Conservation (phyloP, 1,140 invertebrate genomes). For the Heliothis subflexa region DNA sequence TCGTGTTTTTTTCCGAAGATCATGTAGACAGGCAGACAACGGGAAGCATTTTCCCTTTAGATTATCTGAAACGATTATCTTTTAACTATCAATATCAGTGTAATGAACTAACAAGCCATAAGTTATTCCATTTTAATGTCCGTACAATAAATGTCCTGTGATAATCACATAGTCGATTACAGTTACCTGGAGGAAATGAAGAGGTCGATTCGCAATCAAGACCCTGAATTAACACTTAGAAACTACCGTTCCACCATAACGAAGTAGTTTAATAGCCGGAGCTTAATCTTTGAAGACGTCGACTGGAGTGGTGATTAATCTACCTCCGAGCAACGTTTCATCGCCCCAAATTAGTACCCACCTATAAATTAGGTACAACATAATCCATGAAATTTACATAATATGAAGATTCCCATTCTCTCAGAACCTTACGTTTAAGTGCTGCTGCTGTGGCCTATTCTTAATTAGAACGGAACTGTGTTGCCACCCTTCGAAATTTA, state of each 20-base stretch:
- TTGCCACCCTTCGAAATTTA: conserved; percentile 18
- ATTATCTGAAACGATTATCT: no score
- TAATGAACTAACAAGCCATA: background rate
- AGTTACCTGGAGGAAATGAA: conserved; percentile 19
- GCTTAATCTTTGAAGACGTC: conserved; percentile 10
- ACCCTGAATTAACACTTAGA: conserved; percentile 16
- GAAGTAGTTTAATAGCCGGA: conserved; percentile 16
- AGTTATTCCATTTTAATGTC: background rate
- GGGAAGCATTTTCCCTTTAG: no score
- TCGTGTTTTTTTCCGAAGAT: no score
- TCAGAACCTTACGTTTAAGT: conserved; percentile 35
- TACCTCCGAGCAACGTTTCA: conserved; percentile 11
- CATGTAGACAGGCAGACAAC: no score
- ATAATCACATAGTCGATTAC: background rate
- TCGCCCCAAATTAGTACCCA: conserved; percentile 47
- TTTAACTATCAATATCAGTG: background rate
- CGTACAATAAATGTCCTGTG: background rate
- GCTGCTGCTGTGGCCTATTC: conserved; percentile 32
- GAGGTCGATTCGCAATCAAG: conserved; percentile 25
- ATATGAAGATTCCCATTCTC: conserved; percentile 51
- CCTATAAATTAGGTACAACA: conserved; percentile 50
- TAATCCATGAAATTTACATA: conserved; percentile 53
- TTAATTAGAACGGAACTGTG: conserved; percentile 37
- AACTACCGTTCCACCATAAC: conserved; percentile 4
- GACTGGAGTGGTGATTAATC: conserved; percentile 40